A percentile compares a stretch with the other conserved stretches of the same genome.
Conservation (phyloP, 2,888 invertebrate species). For the Campopleginae sp. region DNA sequence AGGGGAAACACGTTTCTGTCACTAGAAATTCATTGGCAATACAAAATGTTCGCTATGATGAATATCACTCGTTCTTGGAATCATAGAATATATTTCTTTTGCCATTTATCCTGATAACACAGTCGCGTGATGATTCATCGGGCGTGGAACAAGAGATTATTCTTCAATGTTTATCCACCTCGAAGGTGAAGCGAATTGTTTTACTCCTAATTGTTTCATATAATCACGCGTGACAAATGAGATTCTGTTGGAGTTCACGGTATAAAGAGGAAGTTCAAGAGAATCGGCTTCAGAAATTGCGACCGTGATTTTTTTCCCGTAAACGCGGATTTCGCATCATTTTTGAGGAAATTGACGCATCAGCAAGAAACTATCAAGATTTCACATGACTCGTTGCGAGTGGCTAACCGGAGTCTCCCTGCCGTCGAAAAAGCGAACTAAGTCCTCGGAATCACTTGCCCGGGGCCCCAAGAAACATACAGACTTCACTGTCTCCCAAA, state of each 20-base stretch:
- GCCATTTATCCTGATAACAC: background rate
- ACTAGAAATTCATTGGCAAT: background rate
- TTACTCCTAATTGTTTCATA: background rate
- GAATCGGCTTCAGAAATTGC: no score
- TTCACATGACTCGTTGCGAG: background rate
- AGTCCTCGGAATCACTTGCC: background rate
- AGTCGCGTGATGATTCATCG: background rate
- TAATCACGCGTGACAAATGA: background rate
- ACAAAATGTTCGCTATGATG: background rate
- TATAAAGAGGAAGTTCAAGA: background rate
- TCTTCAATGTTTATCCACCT: background rate
- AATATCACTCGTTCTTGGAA: background rate
- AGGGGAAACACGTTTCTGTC: background rate
- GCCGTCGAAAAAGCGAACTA: background rate
- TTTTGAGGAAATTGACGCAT: background rate
- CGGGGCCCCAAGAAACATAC: slow-evolving; percentile 26
- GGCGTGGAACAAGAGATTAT: background rate
- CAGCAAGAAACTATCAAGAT: background rate
- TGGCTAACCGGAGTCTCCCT: background rate
- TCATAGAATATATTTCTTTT: background rate
- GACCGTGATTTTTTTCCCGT: no score
- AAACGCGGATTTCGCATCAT: no score
- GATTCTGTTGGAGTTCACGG: background rate
- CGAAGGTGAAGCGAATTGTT: background rate
- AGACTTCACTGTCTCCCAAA: slow-evolving; percentile 49